phyloP scores from a whole-genome alignment of 2,113 vertebrate genomes.

The Vimba vimba region DNA sequence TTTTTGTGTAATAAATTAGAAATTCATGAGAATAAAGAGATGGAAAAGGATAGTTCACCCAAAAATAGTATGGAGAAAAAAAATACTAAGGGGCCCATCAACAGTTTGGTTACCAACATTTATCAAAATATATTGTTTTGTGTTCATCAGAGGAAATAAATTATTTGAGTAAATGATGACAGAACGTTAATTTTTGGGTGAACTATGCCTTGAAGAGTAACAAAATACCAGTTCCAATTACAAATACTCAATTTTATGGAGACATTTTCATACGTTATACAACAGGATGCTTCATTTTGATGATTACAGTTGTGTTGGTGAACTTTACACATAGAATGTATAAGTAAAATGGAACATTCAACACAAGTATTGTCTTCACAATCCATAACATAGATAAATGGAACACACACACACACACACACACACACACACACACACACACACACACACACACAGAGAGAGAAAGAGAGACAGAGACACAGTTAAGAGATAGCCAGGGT shows the following conservation, averaged over 20 bases:
- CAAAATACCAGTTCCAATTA: background rate
- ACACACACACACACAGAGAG: too few relatives aligned
- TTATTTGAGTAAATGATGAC: too few relatives aligned
- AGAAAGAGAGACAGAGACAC: background rate
- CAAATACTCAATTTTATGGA: slow-evolving; percentile 19
- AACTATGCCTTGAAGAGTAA: background rate
- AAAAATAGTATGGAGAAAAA: too few relatives aligned
- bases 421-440: too few relatives aligned
- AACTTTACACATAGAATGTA: slow-evolving; percentile 16
- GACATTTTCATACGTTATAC: slow-evolving; percentile 14
- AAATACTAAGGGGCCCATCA: too few relatives aligned
- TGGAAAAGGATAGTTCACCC: background rate
- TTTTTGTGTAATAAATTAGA: background rate
- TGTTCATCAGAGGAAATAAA: too few relatives aligned
- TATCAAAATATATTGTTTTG: too few relatives aligned
- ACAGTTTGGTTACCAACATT: too few relatives aligned
- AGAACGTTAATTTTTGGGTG: too few relatives aligned
- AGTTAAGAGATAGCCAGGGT: background rate
- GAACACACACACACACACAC: background rate
- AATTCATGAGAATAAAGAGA: background rate
- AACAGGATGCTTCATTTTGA: slow-evolving; percentile 21
- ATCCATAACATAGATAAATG: background rate
- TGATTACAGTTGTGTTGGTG: background rate
- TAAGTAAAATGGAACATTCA: slow-evolving; percentile 8
- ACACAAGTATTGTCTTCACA: background rate